These are phyloP conservation scores for Brachyhypopomus gauderio DNA, from an alignment of 2,113 vertebrate genomes.

Conservation along the genomic window DNA sequence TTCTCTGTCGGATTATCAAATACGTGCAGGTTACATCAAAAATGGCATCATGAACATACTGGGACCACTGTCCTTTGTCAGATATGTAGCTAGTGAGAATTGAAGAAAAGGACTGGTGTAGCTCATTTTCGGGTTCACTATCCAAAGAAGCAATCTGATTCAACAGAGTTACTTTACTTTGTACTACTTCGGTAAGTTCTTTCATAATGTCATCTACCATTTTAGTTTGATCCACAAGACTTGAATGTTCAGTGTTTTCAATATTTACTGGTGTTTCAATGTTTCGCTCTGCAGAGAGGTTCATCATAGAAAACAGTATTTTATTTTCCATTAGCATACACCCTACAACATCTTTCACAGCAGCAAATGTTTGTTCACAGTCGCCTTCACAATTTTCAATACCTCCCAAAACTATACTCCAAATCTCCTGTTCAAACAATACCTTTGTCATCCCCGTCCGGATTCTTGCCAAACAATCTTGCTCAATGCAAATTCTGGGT, in stretches of 20 bases:
- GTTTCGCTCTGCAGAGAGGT: conserved; percentile 49
- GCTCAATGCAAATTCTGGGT: conserved; percentile 46
- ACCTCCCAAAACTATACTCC: conserved; percentile 63
- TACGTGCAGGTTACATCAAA: conserved; percentile 67
- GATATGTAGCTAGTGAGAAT: conserved; percentile 48
- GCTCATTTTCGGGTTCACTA: conserved; percentile 58
- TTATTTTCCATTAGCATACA: conserved; percentile 65
- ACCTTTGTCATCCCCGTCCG: conserved; percentile 52
- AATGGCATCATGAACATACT: conserved; percentile 68
- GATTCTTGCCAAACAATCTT: conserved; percentile 44
- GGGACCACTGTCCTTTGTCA: conserved; percentile 51
- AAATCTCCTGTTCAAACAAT: conserved; percentile 72
- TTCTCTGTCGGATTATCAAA: conserved; percentile 61
- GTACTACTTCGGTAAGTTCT: conserved; percentile 61
- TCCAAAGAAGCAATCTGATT: conserved; percentile 61
- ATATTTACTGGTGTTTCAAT: not conserved
- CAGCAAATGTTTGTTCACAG: conserved; percentile 25
- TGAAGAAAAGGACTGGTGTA: conserved; percentile 61
- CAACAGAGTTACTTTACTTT: conserved; percentile 60
- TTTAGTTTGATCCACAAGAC: not conserved
- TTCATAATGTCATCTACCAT: conserved; percentile 61
- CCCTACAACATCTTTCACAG: conserved; percentile 55
- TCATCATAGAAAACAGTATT: conserved; percentile 58
- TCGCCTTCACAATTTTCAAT: conserved; percentile 42
- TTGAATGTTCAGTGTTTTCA: conserved; percentile 30